Percentiles rank a stretch among this genome's conserved stretches.
phyloP scores from a whole-genome alignment of 2,797 vertebrate genomes.

The Cirrhinus mrigala region DNA sequence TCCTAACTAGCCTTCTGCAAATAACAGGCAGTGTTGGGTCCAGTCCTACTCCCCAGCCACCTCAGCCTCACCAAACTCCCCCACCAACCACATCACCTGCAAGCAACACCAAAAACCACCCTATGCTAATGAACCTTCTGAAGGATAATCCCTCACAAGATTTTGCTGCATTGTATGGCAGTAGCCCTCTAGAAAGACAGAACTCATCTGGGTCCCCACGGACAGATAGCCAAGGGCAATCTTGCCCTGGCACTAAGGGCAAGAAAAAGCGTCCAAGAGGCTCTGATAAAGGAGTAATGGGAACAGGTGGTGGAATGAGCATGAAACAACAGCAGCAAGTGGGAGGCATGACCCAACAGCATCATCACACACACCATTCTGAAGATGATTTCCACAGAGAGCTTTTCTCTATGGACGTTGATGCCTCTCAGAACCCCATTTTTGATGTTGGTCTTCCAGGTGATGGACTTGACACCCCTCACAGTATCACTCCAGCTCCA shows the following conservation, averaged over 20 bases:
- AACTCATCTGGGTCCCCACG: conserved; percentile 93
- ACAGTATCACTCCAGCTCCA: conserved; percentile 96
- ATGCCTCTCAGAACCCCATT: conserved; percentile 93
- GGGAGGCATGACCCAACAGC: conserved; percentile 79
- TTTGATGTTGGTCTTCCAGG: conserved; percentile 95
- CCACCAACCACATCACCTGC: conserved; percentile 96
- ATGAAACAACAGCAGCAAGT: conserved; percentile 71
- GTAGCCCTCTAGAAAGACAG: conserved; percentile 94
- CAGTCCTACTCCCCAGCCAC: conserved; percentile 90
- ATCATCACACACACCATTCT: conserved; percentile 83
- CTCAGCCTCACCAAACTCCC: conserved; percentile 93
- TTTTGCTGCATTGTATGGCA: conserved; percentile 91
- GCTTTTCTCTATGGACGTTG: conserved; percentile 98
- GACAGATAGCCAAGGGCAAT: conserved; percentile 83
- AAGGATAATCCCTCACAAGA: conserved; percentile 98
- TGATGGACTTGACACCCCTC: conserved; percentile 94
- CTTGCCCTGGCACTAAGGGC: conserved; percentile 81
- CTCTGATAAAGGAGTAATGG: conserved; percentile 72
- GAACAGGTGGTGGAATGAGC: conserved; percentile 69
- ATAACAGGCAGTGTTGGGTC: conserved; percentile 95
- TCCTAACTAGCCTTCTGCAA: conserved; percentile 96
- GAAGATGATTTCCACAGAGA: conserved; percentile 99
- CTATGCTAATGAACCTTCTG: conserved; percentile 98
- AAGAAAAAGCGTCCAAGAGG: conserved; percentile 93
- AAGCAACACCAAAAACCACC: conserved; percentile 99